Base-by-base conservation (phyloP, 2,888 invertebrate species). In the Iselma pallidipennis region DNA sequence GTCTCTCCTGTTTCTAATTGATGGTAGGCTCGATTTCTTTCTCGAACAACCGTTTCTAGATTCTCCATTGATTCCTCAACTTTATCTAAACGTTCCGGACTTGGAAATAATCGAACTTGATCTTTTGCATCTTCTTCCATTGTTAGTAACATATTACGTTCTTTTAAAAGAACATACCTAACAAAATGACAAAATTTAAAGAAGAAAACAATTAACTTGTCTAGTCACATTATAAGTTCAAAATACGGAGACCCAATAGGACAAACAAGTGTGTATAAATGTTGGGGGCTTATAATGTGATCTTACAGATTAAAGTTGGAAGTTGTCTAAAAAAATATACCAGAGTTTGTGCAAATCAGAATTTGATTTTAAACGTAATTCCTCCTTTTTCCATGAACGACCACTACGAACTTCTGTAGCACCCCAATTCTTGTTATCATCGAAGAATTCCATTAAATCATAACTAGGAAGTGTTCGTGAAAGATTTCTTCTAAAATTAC, bases 321-420 rank as follows among this genome's bases (percentile, higher is more conserved):
- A n/a, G n/a, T n/a, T n/a, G n/a, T n/a, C n/a, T n/a, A n/a, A n/a
- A n/a, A n/a, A n/a, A n/a, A n/a, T 55, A 76, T 86, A 97, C 98
- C 99, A 99, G 61, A 99, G 83, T 83, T 98, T 97, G 80, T 99
- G 99, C 59, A 99, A 85, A 82, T 99, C 99, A 53, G 89, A 85
- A 79, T 97, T 98, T 50, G 95, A 95, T 82, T 98, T 99, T 51
- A 98, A 87, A 74, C 99, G 85, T 19, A 99, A 83, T 81, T 99
- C 99, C 67, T 96, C 96, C 58, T 85, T 80, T 63, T 83, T 89
- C 98, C 98, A 98, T 4, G 92, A 87, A 71, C 97, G 86, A 2
- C 98, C 96, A 55, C 88, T 88, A 83, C 88, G 89, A 6, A 97
- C 87, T 76, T 88, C 88, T 28, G 83, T 82, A 78, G 87, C 88